Base-by-base conservation (phyloP, 1,140 invertebrate genomes). In the Drosophila orena region DNA sequence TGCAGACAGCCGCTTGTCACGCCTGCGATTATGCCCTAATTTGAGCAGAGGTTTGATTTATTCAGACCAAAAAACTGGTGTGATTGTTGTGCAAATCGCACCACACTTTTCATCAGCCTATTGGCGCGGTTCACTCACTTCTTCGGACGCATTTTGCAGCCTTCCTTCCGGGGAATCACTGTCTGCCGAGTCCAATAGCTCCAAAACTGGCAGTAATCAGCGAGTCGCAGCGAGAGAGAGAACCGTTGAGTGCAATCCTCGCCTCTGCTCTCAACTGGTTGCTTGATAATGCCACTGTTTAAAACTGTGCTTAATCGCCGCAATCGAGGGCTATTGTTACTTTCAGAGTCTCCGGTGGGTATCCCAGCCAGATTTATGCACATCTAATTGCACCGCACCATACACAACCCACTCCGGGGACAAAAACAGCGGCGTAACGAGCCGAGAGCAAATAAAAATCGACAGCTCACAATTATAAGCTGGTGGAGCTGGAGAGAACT, bases 1-100 rank as follows among this genome's bases (percentile, higher is more conserved):
- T 57, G 57, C 60, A 73, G 80, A 84, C 85, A 90, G 73, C 24
- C 69, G 70, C 81, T 66, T 89, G 85, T 89, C 85, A 89, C 85
- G 85, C 85, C 71, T 77, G 64, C 86, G 90, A 90, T 90, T 90
- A 90, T 90, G 81, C 79, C 77, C 77, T 86, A 86, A 90, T 90
- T 83, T 86, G 58, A 76, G 43, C 52, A 57, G 40, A 53, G 58
- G 53, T 86, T 79, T 90, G 86, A 90, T 90, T 90, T 86, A 90
- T 78, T 62, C 49, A 46, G 14, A 30, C 59, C 68, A 84, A 57
- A 70, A 65, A 55, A 68, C 17, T 24, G 6, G 38, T 12, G 37
- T 22, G 50, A 54, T 77, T 65, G 76, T 54, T 50, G 27, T 34
- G 59, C 49, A 56, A 66, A 61, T 61, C 38, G 52, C 52, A 35